These are phyloP conservation scores for Acanthochromis polyacanthus DNA, from an alignment of 2,113 vertebrate genomes.

Conservation along the genomic window DNA sequence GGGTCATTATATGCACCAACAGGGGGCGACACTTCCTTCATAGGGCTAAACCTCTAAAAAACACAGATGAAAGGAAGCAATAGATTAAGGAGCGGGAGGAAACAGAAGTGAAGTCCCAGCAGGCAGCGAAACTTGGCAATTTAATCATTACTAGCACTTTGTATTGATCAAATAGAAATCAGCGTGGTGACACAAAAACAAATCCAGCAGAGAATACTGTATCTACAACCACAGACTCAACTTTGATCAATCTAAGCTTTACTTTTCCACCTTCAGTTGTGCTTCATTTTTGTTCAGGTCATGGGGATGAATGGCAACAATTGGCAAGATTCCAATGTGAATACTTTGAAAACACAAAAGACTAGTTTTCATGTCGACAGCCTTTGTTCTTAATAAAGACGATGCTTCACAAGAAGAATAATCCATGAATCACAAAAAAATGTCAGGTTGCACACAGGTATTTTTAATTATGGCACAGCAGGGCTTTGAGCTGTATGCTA, in stretches of 20 bases:
- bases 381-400: neutral
- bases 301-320: neutral
- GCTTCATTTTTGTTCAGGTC: neutral
- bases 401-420: neutral
- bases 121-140: neutral
- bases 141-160: slow-evolving; percentile 3
- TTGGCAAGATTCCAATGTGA: neutral
- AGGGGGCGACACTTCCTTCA: slow-evolving; percentile 85
- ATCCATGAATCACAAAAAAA: too few species aligned
- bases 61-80: slow-evolving; percentile 28
- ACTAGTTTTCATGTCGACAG: neutral
- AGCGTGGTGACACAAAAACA: slow-evolving; percentile 22
- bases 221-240: slow-evolving; percentile 24
- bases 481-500: neutral
- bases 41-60: slow-evolving; percentile 81
- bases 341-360: neutral
- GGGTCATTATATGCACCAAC: slow-evolving; percentile 86
- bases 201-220: slow-evolving; percentile 31
- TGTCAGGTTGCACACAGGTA: too few species aligned
- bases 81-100: neutral
- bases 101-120: neutral
- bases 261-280: neutral
- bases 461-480: neutral
- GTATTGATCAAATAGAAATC: slow-evolving; percentile 26
- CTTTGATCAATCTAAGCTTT: slow-evolving; percentile 14